These are phyloP conservation scores for Drosophila baimaii DNA, from an alignment of 1,140 invertebrate genomes.

Conservation along the genomic window DNA sequence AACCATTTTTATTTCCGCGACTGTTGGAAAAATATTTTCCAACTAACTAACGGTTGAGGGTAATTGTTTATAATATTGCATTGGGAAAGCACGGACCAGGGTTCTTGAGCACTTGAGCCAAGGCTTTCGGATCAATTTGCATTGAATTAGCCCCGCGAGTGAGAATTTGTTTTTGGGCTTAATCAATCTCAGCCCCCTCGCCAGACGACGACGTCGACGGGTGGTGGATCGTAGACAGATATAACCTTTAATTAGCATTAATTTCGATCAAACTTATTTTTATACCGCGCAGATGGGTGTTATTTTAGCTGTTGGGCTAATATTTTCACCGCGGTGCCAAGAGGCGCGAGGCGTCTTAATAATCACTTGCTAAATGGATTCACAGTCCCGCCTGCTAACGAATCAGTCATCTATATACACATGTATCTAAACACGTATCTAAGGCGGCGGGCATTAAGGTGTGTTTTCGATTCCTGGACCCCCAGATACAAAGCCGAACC, in stretches of 20 bases:
- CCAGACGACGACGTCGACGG: neutral
- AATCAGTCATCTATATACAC: conserved; percentile 65
- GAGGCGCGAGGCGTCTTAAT: conserved; percentile 59
- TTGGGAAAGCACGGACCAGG: conserved; percentile 15
- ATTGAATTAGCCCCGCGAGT: conserved; percentile 54
- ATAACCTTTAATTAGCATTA: conserved; percentile 65
- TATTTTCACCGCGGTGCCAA: conserved; percentile 42
- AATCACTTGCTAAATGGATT: conserved; percentile 74
- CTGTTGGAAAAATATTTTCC: conserved; percentile 12
- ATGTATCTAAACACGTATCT: conserved; percentile 16
- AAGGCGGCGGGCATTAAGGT: conserved; percentile 23
- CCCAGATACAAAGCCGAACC: conserved; percentile 5
- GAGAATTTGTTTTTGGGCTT: conserved; percentile 26
- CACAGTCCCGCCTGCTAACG: conserved; percentile 55
- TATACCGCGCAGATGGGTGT: conserved; percentile 57
- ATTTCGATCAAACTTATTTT: conserved; percentile 66
- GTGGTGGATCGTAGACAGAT: conserved; percentile 43
- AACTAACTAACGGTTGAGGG: conserved; percentile 11
- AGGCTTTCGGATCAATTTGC: conserved; percentile 66
- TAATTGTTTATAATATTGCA: conserved; percentile 47
- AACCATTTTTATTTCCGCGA: neutral
- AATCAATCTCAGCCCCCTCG: conserved; percentile 1
- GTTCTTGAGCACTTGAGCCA: conserved; percentile 46
- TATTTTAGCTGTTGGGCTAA: conserved; percentile 35
- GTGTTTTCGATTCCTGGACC: conserved; percentile 31